Evolutionary conservation across 2,113 vertebrate genomes (phyloP), one percentile per base, ranked within the genome.

Genomic region (Eurystomus gularis): DNA sequence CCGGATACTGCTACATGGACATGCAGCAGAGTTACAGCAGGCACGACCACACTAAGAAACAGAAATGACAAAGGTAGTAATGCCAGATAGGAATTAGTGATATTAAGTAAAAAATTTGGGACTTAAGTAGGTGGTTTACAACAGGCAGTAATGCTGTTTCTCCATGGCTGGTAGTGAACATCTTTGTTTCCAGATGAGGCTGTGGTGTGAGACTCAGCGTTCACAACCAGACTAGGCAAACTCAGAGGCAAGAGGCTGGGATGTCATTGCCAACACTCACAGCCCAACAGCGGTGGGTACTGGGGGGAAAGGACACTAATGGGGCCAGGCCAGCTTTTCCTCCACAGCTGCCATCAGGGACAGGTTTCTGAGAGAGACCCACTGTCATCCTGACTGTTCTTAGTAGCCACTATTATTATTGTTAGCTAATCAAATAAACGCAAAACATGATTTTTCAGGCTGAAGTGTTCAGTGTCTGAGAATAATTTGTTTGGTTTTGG

Each of bases 101-200:
- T 58, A 71, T 10, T 12, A 40, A 46, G 31, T 9, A 48, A 12
- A 21, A 82, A 48, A n/a, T 17, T n/a, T n/a, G 66, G 17, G n/a
- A 20, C 37, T 21, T 25, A 69, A 70, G 55, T 33, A 65, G 31
- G 25, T n/a, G 15, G 25, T 60, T 95, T 55, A 72, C 2, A 44
- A 51, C 4, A 64, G 18, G 35, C 11, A 65, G 61, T 85, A n/a
- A 3, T 0, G 3, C 9, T 40, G 10, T 52, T 54, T 69, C n/a
- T 37, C 13, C 37, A 13, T 1, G 1, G 11, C 68, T 65, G 25
- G 29, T 42, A 81, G 19, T 1, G 0, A 85, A 55, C 8, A 12
- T 14, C 62, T 76, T 31, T 65, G 57, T 40, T 64, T 37, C 19
- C 7, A 10, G 25, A 69, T 21, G 29, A 88, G 29, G 79, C 42